These are phyloP conservation scores for Odocoileus hemionus DNA, from an alignment of 2,113 vertebrate species.

Conservation along the genomic window DNA sequence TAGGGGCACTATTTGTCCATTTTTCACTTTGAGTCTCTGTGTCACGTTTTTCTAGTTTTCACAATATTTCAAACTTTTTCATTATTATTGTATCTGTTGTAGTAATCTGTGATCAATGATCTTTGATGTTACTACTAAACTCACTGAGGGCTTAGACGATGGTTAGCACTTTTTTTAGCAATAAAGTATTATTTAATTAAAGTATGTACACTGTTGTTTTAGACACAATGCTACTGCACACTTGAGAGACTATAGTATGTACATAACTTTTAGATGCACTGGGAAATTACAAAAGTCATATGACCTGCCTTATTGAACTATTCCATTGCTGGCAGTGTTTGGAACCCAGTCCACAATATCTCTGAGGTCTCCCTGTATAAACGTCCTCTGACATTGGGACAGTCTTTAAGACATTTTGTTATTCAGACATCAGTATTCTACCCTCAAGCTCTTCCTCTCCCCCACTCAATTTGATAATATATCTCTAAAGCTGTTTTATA, in stretches of 20 bases:
- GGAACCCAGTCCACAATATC: background rate
- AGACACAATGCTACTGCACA: background rate
- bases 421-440: background rate
- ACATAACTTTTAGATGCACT: background rate
- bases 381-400: background rate
- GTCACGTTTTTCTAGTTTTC: background rate
- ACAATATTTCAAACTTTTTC: background rate
- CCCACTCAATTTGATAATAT: background rate
- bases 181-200: background rate
- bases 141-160: background rate
- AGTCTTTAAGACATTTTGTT: background rate
- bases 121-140: background rate
- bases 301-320: background rate
- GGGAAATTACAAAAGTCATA: background rate
- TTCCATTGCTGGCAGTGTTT: background rate
- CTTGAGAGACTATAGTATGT: background rate
- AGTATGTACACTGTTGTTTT: background rate
- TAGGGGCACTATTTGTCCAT: background rate
- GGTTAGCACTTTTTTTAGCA: background rate
- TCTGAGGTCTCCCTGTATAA: background rate
- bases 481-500: background rate
- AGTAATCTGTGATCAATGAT: background rate
- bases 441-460: background rate
- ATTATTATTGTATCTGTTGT: background rate
- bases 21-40: background rate